These are phyloP conservation scores for Glyphotaelius pellucidus DNA, from an alignment of 2,888 invertebrate genomes.

Conservation along the genomic window DNA sequence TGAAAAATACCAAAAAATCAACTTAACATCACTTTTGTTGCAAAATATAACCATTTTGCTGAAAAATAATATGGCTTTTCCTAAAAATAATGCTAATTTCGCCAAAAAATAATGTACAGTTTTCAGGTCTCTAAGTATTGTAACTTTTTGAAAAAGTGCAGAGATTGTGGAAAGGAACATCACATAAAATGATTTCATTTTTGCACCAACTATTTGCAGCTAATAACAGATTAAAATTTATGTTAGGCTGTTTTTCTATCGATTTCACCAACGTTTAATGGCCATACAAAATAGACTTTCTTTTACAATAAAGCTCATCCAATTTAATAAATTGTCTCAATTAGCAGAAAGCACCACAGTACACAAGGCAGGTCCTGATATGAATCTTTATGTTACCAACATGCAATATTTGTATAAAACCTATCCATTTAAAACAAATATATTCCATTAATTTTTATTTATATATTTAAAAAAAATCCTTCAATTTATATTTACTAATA, in stretches of 20 bases:
- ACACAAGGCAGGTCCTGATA: slow-evolving; percentile 2
- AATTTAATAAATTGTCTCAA: neutral
- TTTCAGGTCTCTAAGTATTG: no score
- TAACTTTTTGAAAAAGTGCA: no score
- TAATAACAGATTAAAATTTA: neutral
- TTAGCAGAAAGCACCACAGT: neutral
- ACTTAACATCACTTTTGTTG: no score
- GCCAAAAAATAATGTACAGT: no score
- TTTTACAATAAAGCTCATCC: neutral
- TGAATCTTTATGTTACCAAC: neutral
- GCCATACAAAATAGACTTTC: neutral
- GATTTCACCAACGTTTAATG: neutral
- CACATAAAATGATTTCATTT: neutral
- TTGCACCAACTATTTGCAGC: neutral
- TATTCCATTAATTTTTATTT: neutral
- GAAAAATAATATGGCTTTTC: no score
- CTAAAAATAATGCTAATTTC: no score
- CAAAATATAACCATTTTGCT: no score
- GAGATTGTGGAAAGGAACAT: neutral
- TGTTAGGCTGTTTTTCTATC: neutral
- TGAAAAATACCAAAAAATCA: no score
- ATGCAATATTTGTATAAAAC: neutral
- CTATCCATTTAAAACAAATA: neutral
- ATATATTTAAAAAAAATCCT: neutral
- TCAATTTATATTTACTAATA: neutral